Evolutionary conservation across 1,140 invertebrate species (phyloP).

Genomic region (Heterodera carotae): DNA sequence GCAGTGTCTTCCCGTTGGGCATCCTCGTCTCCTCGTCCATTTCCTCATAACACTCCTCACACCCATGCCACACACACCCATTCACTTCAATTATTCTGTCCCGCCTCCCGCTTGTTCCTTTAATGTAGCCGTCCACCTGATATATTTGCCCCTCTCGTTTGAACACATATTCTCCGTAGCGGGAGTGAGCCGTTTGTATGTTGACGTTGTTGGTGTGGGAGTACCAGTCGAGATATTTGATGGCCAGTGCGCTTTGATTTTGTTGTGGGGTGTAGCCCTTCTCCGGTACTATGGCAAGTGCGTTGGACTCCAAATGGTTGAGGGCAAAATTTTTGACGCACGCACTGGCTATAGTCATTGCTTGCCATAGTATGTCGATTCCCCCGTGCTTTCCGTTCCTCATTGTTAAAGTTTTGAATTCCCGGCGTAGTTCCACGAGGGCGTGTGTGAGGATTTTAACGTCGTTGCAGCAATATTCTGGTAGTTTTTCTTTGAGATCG

Average conservation of each 20-base stretch:
- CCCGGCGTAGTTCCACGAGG: conserved; percentile 1
- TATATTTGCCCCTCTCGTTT: neutral
- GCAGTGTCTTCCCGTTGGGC: conserved; percentile 10
- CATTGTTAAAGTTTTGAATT: neutral
- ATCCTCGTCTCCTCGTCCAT: neutral
- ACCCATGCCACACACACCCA: conserved; percentile 21
- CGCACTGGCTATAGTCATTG: conserved; percentile 19
- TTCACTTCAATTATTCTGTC: conserved; percentile 14
- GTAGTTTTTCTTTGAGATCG: conserved; percentile 10
- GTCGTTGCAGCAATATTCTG: conserved; percentile 20
- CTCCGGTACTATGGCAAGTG: conserved; percentile 1
- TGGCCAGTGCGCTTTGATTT: conserved; percentile 24
- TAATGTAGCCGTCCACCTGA: conserved; percentile 10
- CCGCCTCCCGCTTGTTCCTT: neutral
- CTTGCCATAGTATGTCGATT: conserved; percentile 1
- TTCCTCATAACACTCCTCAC: conserved; percentile 8
- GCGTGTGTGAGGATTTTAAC: conserved; percentile 20
- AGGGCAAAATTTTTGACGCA: conserved; percentile 10
- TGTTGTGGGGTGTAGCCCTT: neutral
- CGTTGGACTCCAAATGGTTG: conserved; percentile 8
- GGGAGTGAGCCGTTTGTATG: neutral
- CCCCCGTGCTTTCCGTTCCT: neutral
- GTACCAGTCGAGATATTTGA: conserved; percentile 26
- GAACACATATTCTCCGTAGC: conserved; percentile 4
- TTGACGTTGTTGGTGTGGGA: conserved; percentile 13